Evolutionary conservation across 2,113 vertebrate species (phyloP), one percentile per base, ranked within the genome.

Genomic region (Leptobrachium ailaonicum): DNA sequence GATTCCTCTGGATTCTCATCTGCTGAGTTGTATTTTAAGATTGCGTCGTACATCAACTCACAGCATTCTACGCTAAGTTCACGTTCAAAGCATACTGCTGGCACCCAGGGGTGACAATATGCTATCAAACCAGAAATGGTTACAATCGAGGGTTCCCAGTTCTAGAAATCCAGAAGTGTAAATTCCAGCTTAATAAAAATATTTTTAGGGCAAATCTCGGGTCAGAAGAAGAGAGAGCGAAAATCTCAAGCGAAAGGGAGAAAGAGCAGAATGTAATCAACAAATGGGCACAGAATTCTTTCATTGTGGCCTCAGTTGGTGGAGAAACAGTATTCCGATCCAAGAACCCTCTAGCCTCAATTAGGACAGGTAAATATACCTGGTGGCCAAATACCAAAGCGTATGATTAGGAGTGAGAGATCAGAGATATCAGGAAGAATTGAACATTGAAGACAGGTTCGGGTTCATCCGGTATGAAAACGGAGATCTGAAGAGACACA

Each of bases 221-320:
- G 44, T 71, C 47, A 53, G 41, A 60, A 74, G 64, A 41, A 81
- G 77, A 80, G 79, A 63, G 44, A 60, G 47, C 63, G n/a, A 74
- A 80, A 50, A 62, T 69, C 41, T 50, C 66, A 43, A 60, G 67
- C 45, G 69, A 45, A 43, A 42, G 58, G 53, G 43, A 69, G n/a
- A 68, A 64, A 69, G 71, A 32, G 54, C 50, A 47, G 41, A 62
- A 4, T 20, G 20, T 50, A 14, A 14, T 60, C 56, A 60, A 60
- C 13, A 4, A 3, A 11, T 13, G 56, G 8, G 56, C 13, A 60
- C 13, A 12, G 4, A 50, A 32, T 32, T 54, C 50, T 8, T 2
- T 1, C 6, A 60, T 60, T 60, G 1, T 13, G 13, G 11, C 13
- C 56, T 12, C 6, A 12, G 56, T 8, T 12, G 13, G 56, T 60